Percentiles rank a stretch among this genome's conserved stretches.
phyloP scores from a whole-genome alignment of 2,888 invertebrate genomes.

The Nomada ruficornis region DNA sequence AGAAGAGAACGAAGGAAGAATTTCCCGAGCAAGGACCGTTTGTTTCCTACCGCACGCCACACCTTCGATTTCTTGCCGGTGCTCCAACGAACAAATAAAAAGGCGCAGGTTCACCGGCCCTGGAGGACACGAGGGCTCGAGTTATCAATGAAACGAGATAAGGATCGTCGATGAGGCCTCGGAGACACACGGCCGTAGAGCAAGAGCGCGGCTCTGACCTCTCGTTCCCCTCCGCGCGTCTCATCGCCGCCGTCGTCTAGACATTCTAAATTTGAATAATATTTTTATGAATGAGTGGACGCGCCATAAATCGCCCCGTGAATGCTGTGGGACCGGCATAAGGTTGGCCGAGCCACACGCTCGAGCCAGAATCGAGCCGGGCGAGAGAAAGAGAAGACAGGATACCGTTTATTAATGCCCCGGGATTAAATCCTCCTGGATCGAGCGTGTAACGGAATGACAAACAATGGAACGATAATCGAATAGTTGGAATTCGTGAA shows the following conservation, averaged over 20 bases:
- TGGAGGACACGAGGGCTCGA: conserved; percentile 32
- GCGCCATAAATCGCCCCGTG: conserved; percentile 81
- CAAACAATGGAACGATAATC: conserved; percentile 59
- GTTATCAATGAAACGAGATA: conserved; percentile 74
- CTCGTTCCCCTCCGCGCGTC: conserved; percentile 16
- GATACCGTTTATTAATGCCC: conserved; percentile 59
- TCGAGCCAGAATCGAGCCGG: conserved; percentile 13
- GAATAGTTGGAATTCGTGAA: conserved; percentile 50
- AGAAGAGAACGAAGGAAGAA: background rate
- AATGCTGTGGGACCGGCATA: conserved; percentile 74
- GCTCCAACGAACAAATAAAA: conserved; percentile 14
- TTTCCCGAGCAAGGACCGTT: background rate
- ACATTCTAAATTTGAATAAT: conserved; percentile 84
- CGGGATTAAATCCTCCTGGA: conserved; percentile 58
- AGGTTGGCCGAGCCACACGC: conserved; percentile 52
- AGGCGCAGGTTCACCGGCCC: conserved; percentile 34
- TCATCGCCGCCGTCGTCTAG: conserved; percentile 78
- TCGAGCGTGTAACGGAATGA: conserved; percentile 58
- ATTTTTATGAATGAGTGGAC: conserved; percentile 84
- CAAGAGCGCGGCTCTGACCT: background rate
- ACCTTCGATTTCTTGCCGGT: conserved; percentile 23
- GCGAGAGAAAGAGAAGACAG: conserved; percentile 24
- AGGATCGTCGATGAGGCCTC: conserved; percentile 66
- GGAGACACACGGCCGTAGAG: conserved; percentile 31
- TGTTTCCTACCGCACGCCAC: conserved; percentile 19